Percentiles rank a stretch among this genome's conserved stretches.
Evolutionary conservation across 2,797 vertebrate species (phyloP).

Genomic region (Acanthurus lineatus): DNA sequence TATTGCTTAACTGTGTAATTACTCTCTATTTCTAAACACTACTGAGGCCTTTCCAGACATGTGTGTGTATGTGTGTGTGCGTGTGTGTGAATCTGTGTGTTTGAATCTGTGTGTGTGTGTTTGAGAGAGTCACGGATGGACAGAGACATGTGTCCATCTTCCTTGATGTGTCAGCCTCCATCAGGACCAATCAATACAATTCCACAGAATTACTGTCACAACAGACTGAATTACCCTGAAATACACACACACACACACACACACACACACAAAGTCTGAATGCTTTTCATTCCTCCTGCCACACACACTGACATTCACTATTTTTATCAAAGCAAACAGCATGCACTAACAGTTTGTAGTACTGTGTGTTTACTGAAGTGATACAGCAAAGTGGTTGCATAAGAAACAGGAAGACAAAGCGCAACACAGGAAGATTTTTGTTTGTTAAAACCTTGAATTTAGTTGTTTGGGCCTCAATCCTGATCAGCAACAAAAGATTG

Average conservation of each 20-base stretch:
- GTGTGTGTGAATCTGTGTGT: slow-evolving; percentile 33
- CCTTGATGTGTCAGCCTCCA: slow-evolving; percentile 69
- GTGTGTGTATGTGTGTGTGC: slow-evolving; percentile 31
- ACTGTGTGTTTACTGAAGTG: too few species aligned
- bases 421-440: too few species aligned
- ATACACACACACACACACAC: slow-evolving; percentile 30
- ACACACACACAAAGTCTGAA: slow-evolving; percentile 15
- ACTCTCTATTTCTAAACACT: slow-evolving; percentile 55
- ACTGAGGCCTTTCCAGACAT: slow-evolving; percentile 34
- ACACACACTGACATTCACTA: slow-evolving; percentile 32
- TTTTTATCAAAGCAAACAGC: slow-evolving; percentile 19
- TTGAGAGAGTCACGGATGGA: slow-evolving; percentile 39
- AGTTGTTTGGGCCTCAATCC: too few species aligned
- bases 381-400: too few species aligned
- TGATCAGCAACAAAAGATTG: too few species aligned
- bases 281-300: neutral
- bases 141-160: slow-evolving; percentile 73
- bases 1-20: slow-evolving; percentile 67
- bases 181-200: slow-evolving; percentile 78
- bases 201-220: slow-evolving; percentile 76
- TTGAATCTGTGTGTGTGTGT: neutral
- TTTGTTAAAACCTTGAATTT: too few species aligned
- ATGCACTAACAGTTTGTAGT: neutral
- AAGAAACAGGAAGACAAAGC: too few species aligned
- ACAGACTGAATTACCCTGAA: slow-evolving; percentile 59